A percentile compares a stretch with the other conserved stretches of the same genome.
Evolutionary conservation across 2,113 vertebrate species (phyloP).

Genomic region (Amblyopsis rosae): DNA sequence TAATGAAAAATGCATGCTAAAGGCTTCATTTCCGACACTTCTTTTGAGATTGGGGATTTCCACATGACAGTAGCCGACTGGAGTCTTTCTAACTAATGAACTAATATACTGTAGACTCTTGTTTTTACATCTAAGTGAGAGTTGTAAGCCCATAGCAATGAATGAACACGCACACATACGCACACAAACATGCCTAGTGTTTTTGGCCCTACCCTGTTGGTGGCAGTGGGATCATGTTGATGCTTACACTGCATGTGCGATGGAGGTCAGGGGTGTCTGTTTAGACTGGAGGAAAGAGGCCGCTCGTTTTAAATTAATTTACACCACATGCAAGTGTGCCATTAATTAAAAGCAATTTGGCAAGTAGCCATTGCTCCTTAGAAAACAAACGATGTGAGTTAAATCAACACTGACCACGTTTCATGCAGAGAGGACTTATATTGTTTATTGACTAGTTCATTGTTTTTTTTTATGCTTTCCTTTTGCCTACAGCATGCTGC

Average conservation of each 20-base stretch:
- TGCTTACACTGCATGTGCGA: not conserved
- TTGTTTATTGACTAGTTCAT: not conserved
- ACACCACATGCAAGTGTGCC: not conserved
- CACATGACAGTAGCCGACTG: too few relatives aligned
- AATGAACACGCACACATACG: not conserved
- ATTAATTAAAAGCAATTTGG: conserved; percentile 10
- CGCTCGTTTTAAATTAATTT: not conserved
- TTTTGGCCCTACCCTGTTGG: not conserved
- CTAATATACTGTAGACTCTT: too few relatives aligned
- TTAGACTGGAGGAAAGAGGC: not conserved
- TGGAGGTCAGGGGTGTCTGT: not conserved
- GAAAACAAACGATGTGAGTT: not conserved
- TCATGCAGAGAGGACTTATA: not conserved
- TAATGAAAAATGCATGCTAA: too few relatives aligned
- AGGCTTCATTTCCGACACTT: too few relatives aligned
- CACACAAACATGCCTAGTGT: not conserved
- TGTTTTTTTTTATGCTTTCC: not conserved
- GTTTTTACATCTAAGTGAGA: not conserved
- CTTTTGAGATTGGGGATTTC: too few relatives aligned
- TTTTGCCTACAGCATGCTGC: not conserved
- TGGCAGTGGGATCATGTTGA: conserved; percentile 7
- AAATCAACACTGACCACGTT: not conserved
- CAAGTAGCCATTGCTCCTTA: not conserved
- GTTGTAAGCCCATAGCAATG: too few relatives aligned
- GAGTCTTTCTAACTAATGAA: too few relatives aligned